Base-by-base conservation (phyloP, 2,113 vertebrate genomes). In the Hippocampus zosterae region DNA sequence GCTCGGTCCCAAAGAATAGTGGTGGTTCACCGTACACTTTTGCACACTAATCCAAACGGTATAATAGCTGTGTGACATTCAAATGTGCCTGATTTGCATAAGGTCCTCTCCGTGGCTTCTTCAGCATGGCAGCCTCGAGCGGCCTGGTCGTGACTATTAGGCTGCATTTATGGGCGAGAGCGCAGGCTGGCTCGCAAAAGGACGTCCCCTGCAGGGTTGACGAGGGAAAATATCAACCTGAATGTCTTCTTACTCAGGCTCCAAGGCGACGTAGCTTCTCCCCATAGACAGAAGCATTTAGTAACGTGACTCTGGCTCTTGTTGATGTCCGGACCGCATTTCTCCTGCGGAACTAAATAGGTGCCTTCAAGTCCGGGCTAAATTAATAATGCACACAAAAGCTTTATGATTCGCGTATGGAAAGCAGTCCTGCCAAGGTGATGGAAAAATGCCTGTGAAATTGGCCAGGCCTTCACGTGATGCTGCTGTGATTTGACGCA, bases 331-430 rank as follows among this genome's bases (percentile, higher is more conserved):
- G 66, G 74, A 72, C 79, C 75, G 85, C 73, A 40, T 62, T n/a
- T 62, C 33, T 62, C 18, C 33, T 41, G 44, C 55, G 74, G 77
- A 72, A 90, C 68, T 80, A 75, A 90, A 85, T 86, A 85, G 83
- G 84, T 81, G 74, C 41, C 70, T 83, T 83, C 75, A 72, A 27
- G 73, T 87, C 81, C 72, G 81, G 65, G 61, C 76, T 74, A 78
- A 88, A 87, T 90, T 88, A 90, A 91, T 87, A 77, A 81, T 69
- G 80, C 85, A 80, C 71, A 72, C 73, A 71, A 85, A 89, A 87
- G 75, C 72, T 75, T 81, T 80, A 74, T 81, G 81, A 85, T 90
- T 33, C 29, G 4, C 29, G 3, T 89, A 87, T 90, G 87, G 84
- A 81, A 88, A 89, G 81, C 66, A 77, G 79, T 65, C 70, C 42